These are phyloP conservation scores for Gallinago nigripennis DNA, from an alignment of 2,797 vertebrate genomes.

Conservation along the genomic window DNA sequence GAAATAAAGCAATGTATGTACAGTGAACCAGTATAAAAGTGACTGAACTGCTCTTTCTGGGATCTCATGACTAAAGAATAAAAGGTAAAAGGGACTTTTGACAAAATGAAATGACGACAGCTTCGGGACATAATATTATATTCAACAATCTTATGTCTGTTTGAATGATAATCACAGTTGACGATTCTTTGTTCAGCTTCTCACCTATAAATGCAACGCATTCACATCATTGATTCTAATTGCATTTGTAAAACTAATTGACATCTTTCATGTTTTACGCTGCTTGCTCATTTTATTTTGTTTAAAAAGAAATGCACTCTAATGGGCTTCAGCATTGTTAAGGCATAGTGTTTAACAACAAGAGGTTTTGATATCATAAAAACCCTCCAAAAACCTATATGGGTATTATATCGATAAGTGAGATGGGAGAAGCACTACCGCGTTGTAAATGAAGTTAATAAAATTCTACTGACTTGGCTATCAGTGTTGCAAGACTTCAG, in stretches of 20 bases:
- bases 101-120: not conserved
- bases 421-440: not conserved
- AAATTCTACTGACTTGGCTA: not conserved
- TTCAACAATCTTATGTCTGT: not conserved
- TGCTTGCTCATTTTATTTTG: not conserved
- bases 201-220: not conserved
- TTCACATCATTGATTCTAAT: not conserved
- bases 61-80: not conserved
- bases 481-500: not conserved
- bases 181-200: not conserved
- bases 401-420: not conserved
- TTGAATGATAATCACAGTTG: not conserved
- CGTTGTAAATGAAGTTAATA: not conserved
- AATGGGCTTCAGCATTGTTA: not conserved
- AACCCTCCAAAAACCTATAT: not conserved
- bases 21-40: not conserved
- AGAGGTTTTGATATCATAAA: not conserved
- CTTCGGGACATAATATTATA: not conserved
- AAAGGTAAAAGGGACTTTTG: not conserved
- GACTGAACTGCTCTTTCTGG: not conserved
- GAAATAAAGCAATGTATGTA: not conserved
- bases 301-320: not conserved
- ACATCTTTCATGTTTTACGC: not conserved
- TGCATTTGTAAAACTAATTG: not conserved
- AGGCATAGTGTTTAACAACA: not conserved